These are phyloP conservation scores for Stegophylla sp. DNA, from an alignment of 2,888 invertebrate species.

Conservation along the genomic window DNA sequence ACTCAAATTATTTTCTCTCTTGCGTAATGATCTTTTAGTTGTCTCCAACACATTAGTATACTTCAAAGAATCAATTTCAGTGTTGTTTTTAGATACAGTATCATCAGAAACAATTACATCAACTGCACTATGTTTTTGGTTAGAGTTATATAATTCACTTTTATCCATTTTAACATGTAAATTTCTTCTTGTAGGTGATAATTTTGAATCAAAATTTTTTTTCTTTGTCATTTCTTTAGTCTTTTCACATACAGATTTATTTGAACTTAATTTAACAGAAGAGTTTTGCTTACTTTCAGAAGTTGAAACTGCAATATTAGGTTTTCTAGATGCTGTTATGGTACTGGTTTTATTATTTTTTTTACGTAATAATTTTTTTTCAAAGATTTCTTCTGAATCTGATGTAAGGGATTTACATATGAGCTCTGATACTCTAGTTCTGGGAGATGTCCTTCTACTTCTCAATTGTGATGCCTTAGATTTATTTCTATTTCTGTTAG, in stretches of 20 bases:
- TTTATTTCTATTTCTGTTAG: neutral
- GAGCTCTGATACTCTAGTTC: neutral
- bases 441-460: neutral
- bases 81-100: neutral
- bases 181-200: too few species aligned
- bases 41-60: neutral
- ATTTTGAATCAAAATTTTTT: too few species aligned
- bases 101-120: too few species aligned
- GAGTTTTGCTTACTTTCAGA: neutral
- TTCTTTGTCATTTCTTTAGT: neutral
- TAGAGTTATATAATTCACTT: too few species aligned
- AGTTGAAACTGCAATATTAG: neutral
- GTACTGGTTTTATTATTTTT: too few species aligned
- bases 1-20: neutral
- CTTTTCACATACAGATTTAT: neutral
- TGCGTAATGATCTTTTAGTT: neutral
- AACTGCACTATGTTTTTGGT: neutral
- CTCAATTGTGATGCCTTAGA: too few species aligned
- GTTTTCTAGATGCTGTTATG: too few species aligned
- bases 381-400: too few species aligned
- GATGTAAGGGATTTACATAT: too few species aligned
- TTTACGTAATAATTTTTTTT: too few species aligned
- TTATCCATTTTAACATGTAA: too few species aligned
- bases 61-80: neutral
- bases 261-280: neutral